Base-by-base conservation (phyloP, 2,113 vertebrate genomes). In the Alces alces region DNA sequence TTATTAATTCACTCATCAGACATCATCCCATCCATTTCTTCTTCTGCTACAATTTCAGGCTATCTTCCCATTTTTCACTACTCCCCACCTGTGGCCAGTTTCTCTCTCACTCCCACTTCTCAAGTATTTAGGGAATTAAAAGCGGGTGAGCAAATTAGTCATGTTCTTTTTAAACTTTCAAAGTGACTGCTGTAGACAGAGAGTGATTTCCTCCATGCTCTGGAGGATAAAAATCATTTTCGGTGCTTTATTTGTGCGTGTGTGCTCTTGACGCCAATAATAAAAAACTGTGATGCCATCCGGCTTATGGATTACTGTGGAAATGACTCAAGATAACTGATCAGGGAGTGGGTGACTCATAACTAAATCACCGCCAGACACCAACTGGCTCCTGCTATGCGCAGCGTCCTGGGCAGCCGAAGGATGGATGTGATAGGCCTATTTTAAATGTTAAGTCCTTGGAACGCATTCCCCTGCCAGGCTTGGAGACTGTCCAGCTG, bases 241-340 rank as follows among this genome's bases (percentile, higher is more conserved):
- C 36, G 15, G 19, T 73, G 21, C 58, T 96, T 94, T 91, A 82
- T 96, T 92, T 96, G n/a, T 90, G 58, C 0, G 13, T n/a, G 28
- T 86, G 30, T 73, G 70, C 52, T 96, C 86, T 93, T 94, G 88
- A 58, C 1, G 16, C 88, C 36, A 33, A 86, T 87, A 70, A 58
- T 36, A 82, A 95, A 93, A 84, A 91, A n/a, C 61, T 66, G 93
- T 95, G 73, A 96, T 94, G 55, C 78, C 97, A 82, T 66, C 91
- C 86, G 33, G 0, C 0, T 92, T 97, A 93, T 96, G 86, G 60
- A 43, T 91, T 82, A 76, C 86, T 95, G 55, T 91, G 73, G 95
- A 96, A 98, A 94, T 36, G 87, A 80, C 50, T 97, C 39, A 88
- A 96, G 92, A 83, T 98, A 96, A 95, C 82, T 25, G 88, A 96